Percentiles rank a stretch among this genome's conserved stretches.
Evolutionary conservation across 2,888 invertebrate genomes (phyloP).

Genomic region (Epicampocera succincta): DNA sequence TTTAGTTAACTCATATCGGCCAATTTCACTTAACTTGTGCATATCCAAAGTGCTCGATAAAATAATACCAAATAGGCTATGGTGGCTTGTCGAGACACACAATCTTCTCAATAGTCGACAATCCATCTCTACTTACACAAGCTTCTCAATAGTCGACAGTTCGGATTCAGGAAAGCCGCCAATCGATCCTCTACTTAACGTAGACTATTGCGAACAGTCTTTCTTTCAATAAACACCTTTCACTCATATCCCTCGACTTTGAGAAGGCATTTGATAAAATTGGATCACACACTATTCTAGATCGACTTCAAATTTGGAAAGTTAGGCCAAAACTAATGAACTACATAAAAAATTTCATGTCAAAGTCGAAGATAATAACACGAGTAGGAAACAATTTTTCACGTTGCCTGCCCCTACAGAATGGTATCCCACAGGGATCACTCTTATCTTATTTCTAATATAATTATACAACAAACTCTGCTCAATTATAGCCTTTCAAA

Average conservation of each 20-base stretch:
- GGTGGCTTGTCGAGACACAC: conserved; percentile 40
- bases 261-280: too few species aligned
- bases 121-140: too few species aligned
- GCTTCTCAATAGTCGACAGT: conserved; percentile 49
- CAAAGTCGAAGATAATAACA: conserved; percentile 48
- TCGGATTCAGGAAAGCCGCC: conserved; percentile 40
- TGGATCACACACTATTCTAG: conserved; percentile 36
- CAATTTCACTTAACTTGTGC: conserved; percentile 54
- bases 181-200: conserved; percentile 1
- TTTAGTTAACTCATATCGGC: conserved; percentile 29
- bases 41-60: conserved; percentile 45
- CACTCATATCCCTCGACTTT: too few species aligned
- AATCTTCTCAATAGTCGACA: too few species aligned
- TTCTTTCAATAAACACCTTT: conserved; percentile 26
- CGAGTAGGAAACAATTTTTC: too few species aligned
- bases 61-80: conserved; percentile 47
- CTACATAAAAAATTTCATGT: conserved; percentile 55
- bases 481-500: conserved; percentile 36
- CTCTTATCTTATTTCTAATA: conserved; percentile 61
- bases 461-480: conserved; percentile 51
- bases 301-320: conserved; percentile 40
- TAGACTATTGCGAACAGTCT: conserved; percentile 12
- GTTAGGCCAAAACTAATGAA: conserved; percentile 32
- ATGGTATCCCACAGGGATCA: conserved; percentile 60
- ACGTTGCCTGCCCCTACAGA: conserved; percentile 22